A percentile compares a stretch with the other conserved stretches of the same genome.
These are phyloP conservation scores for Scarus forsteni DNA, from an alignment of 2,797 vertebrate species.

Conservation along the genomic window DNA sequence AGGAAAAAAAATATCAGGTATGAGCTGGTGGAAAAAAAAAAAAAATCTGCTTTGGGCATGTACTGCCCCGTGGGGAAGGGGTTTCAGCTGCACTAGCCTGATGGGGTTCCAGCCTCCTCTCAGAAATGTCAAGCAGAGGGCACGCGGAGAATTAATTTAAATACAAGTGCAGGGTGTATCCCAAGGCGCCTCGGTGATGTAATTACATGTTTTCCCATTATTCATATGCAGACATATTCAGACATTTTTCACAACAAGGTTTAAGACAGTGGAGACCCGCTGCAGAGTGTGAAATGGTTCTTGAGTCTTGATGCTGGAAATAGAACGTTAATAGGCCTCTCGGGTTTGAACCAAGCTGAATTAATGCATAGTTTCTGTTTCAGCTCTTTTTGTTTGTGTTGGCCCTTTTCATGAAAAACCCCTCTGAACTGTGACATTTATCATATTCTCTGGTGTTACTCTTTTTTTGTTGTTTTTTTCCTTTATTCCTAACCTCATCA, in stretches of 20 bases:
- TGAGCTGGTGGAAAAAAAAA: constrained; percentile 37
- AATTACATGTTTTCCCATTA: constrained; percentile 82
- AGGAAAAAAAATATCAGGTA: constrained; percentile 37
- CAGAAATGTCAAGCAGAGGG: constrained; percentile 79
- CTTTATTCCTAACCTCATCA: background rate
- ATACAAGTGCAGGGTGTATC: constrained; percentile 67
- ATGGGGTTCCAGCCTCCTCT: constrained; percentile 72
- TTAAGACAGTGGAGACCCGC: constrained; percentile 2
- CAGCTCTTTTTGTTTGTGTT: background rate
- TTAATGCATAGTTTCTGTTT: background rate
- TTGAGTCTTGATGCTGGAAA: constrained; percentile 7
- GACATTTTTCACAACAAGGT: constrained; percentile 47
- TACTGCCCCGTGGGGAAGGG: constrained; percentile 47
- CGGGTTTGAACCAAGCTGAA: constrained; percentile 9
- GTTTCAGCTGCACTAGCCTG: constrained; percentile 53
- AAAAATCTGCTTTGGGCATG: constrained; percentile 47
- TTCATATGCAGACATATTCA: constrained; percentile 66
- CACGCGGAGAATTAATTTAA: constrained; percentile 75
- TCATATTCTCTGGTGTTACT: background rate
- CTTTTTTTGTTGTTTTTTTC: background rate
- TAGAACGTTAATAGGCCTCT: background rate
- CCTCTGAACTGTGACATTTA: background rate
- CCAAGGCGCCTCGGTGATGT: constrained; percentile 65
- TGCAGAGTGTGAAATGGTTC: background rate
- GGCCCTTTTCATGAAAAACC: background rate